Evolutionary conservation across 92 coral and sea anemone species (phyloP).

Genomic region (Diadumene lineata): DNA sequence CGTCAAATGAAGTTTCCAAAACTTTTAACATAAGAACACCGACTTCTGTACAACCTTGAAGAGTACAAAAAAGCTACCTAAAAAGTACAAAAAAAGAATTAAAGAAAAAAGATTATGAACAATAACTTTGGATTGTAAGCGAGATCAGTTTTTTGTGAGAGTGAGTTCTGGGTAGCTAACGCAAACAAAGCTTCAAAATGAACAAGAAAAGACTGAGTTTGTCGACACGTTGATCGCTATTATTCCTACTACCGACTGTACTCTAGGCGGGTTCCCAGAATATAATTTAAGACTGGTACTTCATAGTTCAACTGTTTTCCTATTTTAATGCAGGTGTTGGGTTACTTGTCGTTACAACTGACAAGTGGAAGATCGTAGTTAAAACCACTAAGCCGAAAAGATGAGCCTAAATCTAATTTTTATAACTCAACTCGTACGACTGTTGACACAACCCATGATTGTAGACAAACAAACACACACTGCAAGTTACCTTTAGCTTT

Average conservation of each 20-base stretch:
- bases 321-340: slow-evolving; percentile 17
- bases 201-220: slow-evolving; percentile 9
- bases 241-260: slow-evolving; percentile 2
- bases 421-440: background rate
- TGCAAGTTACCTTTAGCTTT: background rate
- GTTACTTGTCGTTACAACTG: slow-evolving; percentile 10
- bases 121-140: too few species aligned
- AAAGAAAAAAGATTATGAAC: too few species aligned
- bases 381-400: background rate
- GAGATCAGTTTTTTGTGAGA: background rate
- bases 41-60: too few species aligned
- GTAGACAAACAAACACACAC: slow-evolving; percentile 12
- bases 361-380: slow-evolving; percentile 11
- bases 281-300: slow-evolving; percentile 11
- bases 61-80: too few species aligned
- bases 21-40: too few species aligned
- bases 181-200: slow-evolving; percentile 6
- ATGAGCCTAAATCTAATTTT: background rate
- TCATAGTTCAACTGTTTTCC: background rate
- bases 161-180: background rate
- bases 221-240: slow-evolving; percentile 27
- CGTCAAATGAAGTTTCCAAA: too few species aligned
- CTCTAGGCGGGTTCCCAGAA: slow-evolving; percentile 10
- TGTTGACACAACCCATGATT: background rate
- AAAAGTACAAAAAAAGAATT: too few species aligned